Conservation (phyloP, 2,888 invertebrate genomes). For the Scaptomyza tumidula region DNA sequence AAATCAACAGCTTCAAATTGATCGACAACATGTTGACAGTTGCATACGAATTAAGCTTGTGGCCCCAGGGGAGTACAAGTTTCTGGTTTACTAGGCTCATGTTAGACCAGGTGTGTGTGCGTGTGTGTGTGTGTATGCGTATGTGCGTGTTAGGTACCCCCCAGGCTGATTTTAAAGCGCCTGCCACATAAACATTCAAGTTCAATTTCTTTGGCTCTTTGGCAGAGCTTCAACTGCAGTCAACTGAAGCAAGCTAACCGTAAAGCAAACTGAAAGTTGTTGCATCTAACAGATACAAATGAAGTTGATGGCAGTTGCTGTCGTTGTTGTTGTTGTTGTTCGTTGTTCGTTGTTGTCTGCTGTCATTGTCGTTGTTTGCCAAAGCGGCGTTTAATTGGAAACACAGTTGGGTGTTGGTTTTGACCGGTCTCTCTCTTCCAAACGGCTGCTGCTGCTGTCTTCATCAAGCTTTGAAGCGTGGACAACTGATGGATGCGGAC, state of each 20-base stretch:
- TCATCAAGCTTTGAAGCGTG: constrained; percentile 58
- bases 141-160: constrained; percentile 28
- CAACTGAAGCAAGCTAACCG: constrained; percentile 58
- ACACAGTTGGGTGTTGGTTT: constrained; percentile 79
- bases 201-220: constrained; percentile 65
- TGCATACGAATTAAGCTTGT: constrained; percentile 40
- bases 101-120: not conserved
- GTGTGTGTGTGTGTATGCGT: not conserved
- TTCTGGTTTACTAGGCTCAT: constrained; percentile 1
- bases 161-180: constrained; percentile 41
- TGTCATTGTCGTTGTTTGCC: constrained; percentile 44
- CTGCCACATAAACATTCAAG: constrained; percentile 74
- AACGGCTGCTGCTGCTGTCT: constrained; percentile 52
- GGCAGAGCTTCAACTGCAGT: constrained; percentile 24
- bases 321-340: constrained; percentile 21
- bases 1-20: constrained; percentile 48
- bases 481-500: constrained; percentile 79
- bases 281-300: constrained; percentile 61
- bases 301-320: constrained; percentile 18
- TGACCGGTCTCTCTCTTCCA: constrained; percentile 63
- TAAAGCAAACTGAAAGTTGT: constrained; percentile 78
- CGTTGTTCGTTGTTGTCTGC: constrained; percentile 20
- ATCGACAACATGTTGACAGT: constrained; percentile 62
- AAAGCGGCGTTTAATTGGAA: constrained; percentile 76
- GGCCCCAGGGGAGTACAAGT: not conserved